Percentiles rank a stretch among this genome's conserved stretches.
Conservation (phyloP, 2,113 vertebrate genomes). For the Thymallus thymallus region DNA sequence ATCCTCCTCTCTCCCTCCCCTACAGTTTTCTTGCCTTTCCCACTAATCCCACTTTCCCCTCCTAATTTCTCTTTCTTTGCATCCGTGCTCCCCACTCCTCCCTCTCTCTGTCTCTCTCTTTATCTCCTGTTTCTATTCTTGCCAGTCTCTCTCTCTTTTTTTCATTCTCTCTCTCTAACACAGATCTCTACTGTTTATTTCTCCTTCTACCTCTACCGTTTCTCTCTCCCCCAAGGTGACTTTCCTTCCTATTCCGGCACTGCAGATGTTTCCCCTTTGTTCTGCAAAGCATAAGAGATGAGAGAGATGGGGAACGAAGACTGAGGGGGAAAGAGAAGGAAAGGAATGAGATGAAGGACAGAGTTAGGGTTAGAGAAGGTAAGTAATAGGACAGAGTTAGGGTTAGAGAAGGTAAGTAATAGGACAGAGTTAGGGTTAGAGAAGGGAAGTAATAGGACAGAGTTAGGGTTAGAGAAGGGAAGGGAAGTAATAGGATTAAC, state of each 20-base stretch:
- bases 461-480: neutral
- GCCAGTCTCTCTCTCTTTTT: no score
- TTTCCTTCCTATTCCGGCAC: slow-evolving; percentile 68
- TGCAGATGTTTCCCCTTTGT: slow-evolving; percentile 72
- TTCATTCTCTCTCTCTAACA: no score
- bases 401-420: no score
- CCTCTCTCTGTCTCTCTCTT: neutral
- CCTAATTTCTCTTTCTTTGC: slow-evolving; percentile 29
- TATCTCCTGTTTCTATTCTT: neutral
- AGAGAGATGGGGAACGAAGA: slow-evolving; percentile 53
- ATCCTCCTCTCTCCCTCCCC: neutral
- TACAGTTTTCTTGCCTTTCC: neutral
- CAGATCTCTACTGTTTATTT: neutral
- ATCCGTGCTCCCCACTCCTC: slow-evolving; percentile 28
- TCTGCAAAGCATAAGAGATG: slow-evolving; percentile 62
- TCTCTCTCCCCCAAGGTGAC: slow-evolving; percentile 70
- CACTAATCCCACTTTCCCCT: neutral
- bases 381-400: no score
- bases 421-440: no score
- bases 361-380: neutral
- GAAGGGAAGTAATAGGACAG: no score
- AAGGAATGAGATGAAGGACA: slow-evolving; percentile 22
- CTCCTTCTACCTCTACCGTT: neutral
- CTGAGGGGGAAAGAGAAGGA: slow-evolving; percentile 33
- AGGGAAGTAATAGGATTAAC: neutral